Percentiles rank a stretch among this genome's conserved stretches.
Conservation (phyloP, 2,113 vertebrate species). For the Anhinga anhinga region DNA sequence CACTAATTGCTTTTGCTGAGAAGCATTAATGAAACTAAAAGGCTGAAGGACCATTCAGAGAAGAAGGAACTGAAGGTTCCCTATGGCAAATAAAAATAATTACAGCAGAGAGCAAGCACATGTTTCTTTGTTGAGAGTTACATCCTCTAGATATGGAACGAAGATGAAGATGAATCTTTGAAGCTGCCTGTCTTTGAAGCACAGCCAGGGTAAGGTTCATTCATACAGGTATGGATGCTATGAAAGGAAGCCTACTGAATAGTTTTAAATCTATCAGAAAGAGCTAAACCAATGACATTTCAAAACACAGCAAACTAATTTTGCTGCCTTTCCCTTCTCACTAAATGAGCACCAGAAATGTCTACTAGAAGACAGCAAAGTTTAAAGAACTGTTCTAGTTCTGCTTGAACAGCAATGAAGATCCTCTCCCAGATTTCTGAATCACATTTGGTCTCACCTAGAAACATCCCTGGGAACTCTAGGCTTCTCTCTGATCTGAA, state of each 20-base stretch:
- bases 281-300: neutral
- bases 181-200: constrained; percentile 9
- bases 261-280: neutral
- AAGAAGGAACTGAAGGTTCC: neutral
- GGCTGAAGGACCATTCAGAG: constrained; percentile 10
- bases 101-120: neutral
- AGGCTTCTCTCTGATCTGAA: neutral
- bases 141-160: neutral
- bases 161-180: constrained; percentile 5
- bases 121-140: neutral
- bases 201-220: neutral
- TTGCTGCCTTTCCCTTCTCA: neutral
- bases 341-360: neutral
- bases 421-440: neutral
- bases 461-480: neutral
- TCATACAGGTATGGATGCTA: neutral
- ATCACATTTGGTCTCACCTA: neutral
- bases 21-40: constrained; percentile 34
- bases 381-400: neutral
- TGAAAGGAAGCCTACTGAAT: neutral
- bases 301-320: neutral
- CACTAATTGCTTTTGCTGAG: constrained; percentile 39
- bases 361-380: neutral
- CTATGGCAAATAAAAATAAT: constrained; percentile 25
- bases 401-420: neutral